phyloP scores from a whole-genome alignment of 2,113 vertebrate species.

The Cyrtonyx montezumae region DNA sequence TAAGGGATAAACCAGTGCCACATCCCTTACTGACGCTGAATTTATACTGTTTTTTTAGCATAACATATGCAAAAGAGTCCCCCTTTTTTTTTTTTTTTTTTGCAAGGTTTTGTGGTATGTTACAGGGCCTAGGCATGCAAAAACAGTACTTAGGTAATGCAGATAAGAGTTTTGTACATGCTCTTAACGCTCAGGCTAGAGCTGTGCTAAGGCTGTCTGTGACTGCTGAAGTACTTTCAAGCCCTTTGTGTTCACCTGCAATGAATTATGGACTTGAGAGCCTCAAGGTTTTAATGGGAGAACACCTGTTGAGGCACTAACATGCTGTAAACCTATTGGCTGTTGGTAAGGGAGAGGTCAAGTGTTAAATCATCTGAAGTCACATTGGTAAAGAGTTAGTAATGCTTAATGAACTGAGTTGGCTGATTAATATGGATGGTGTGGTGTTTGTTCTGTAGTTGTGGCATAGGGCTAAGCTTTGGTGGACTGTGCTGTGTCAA shows the following conservation, averaged over 20 bases:
- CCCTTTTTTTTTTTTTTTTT: background rate
- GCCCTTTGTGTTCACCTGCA: background rate
- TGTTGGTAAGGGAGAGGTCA: background rate
- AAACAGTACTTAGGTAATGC: background rate
- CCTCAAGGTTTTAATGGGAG: background rate
- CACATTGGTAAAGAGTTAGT: background rate
- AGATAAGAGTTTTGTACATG: background rate
- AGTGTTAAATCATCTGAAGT: accelerated
- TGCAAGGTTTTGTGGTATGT: background rate
- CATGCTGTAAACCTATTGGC: background rate
- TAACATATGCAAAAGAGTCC: background rate
- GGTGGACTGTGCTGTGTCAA: background rate
- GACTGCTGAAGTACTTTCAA: background rate
- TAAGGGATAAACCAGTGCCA: background rate
- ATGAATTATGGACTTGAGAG: background rate
- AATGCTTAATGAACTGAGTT: background rate
- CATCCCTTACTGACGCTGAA: background rate
- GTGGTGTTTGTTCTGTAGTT: background rate
- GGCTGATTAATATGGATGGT: background rate
- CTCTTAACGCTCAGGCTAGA: background rate
- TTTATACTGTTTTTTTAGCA: background rate
- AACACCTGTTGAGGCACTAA: too few species aligned
- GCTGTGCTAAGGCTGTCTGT: background rate
- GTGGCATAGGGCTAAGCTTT: background rate
- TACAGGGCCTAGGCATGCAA: background rate